A percentile compares a stretch with the other conserved stretches of the same genome.
Conservation (phyloP, 2,797 vertebrate species). For the Neosilurus hyrtlii region DNA sequence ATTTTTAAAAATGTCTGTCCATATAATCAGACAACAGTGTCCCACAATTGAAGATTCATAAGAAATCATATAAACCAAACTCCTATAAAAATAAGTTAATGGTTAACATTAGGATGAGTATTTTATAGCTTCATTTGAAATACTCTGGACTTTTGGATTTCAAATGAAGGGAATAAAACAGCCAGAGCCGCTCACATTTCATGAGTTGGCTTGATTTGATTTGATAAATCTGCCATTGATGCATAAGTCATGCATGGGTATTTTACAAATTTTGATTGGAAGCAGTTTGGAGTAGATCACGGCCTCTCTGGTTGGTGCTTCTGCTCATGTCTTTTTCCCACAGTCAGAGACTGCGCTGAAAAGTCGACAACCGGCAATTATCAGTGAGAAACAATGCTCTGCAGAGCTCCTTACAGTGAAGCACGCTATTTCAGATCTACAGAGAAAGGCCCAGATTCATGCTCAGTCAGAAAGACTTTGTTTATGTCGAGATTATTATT, state of each 20-base stretch:
- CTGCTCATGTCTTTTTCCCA: slow-evolving; percentile 32
- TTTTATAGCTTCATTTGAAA: neutral
- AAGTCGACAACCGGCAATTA: slow-evolving; percentile 21
- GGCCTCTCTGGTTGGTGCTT: slow-evolving; percentile 10
- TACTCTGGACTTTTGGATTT: neutral
- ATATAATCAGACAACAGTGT: neutral
- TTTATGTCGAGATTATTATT: slow-evolving; percentile 42
- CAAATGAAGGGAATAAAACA: neutral
- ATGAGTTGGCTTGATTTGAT: neutral
- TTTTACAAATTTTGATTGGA: neutral
- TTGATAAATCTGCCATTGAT: neutral
- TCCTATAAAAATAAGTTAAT: neutral
- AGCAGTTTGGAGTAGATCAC: slow-evolving; percentile 8
- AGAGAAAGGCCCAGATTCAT: slow-evolving; percentile 21
- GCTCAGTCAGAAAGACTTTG: slow-evolving; percentile 36
- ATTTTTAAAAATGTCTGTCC: neutral
- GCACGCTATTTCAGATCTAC: slow-evolving; percentile 32
- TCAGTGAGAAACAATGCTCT: slow-evolving; percentile 26
- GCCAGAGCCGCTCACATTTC: neutral
- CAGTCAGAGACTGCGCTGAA: neutral
- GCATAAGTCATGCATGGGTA: neutral
- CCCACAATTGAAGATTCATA: neutral
- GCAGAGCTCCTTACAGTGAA: slow-evolving; percentile 22
- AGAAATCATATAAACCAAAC: neutral
- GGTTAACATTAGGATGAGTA: neutral